Evolutionary conservation across 2,113 vertebrate genomes (phyloP), one percentile per base, ranked within the genome.

Genomic region (Rhineura floridana): DNA sequence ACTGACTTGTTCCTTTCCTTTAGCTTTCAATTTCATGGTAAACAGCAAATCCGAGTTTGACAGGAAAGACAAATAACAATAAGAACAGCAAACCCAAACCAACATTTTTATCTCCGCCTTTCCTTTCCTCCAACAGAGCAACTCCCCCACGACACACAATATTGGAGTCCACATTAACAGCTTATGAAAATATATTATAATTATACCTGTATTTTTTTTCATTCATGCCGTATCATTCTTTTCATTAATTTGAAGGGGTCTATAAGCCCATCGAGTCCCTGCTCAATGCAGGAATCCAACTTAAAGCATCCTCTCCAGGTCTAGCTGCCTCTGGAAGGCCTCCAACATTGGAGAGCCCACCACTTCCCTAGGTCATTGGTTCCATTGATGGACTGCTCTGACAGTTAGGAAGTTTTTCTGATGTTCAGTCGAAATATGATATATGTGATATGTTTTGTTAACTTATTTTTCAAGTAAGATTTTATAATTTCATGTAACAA

Each of bases 191-290:
- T 62, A 67, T 90, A 79, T 89, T 73, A 87, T 70, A 83, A 62
- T 39, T 81, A 86, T 91, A 94, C 88, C 89, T 36, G 36, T 15
- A 39, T 72, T 72, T 25, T 67, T 55, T 55, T 55, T 55, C 52
- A 55, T 12, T 55, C 91, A 62, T 65, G 81, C 89, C 70, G 72
- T 13, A 89, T 90, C 89, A 30, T 83, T 52, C 1, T 92, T 87
- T 67, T 33, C 63, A 67, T 55, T 15, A 17, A 55, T 12, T 55
- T 55, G 15, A 55, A 55, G 19, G 52, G n/a, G n/a, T n/a, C n/a
- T n/a, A n/a, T n/a, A n/a, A n/a, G n/a, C n/a, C n/a, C n/a, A n/a
- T n/a, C n/a, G n/a, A n/a, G n/a, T n/a, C n/a, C n/a, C n/a, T n/a
- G n/a, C n/a, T n/a, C n/a, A n/a, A n/a, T n/a, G n/a, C n/a, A n/a